Conservation (phyloP, 2,113 vertebrate genomes). For the Eretmochelys imbricata region DNA sequence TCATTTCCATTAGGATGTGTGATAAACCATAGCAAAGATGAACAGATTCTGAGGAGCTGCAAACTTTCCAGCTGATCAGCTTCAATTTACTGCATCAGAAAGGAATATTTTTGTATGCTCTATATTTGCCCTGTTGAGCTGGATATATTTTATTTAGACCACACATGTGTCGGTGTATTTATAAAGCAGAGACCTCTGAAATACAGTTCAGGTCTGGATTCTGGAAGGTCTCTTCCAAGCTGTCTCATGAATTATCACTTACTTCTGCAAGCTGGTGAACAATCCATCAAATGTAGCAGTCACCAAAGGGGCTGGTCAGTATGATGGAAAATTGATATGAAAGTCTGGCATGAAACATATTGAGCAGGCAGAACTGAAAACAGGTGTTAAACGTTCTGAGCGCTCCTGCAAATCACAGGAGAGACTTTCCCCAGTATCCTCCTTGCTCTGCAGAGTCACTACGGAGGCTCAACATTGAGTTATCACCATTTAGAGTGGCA, state of each 20-base stretch:
- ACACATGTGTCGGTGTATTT: constrained; percentile 69
- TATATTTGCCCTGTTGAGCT: not conserved
- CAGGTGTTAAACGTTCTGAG: constrained; percentile 46
- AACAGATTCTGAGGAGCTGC: not conserved
- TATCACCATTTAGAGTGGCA: constrained; percentile 81
- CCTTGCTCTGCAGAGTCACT: constrained; percentile 76
- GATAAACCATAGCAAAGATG: not conserved
- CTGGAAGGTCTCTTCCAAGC: constrained; percentile 7
- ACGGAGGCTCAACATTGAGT: constrained; percentile 77
- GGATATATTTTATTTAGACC: constrained; percentile 72
- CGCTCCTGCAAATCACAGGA: constrained; percentile 49
- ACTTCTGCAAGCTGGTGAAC: constrained; percentile 26
- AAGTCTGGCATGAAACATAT: not conserved
- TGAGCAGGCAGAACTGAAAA: constrained; percentile 34
- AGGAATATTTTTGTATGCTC: constrained; percentile 10
- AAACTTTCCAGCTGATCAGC: constrained; percentile 53
- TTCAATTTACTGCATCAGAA: constrained; percentile 54
- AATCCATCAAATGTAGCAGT: constrained; percentile 17
- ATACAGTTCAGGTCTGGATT: not conserved
- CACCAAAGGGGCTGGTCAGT: not conserved
- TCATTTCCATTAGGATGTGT: constrained; percentile 34
- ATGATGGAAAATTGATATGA: not conserved
- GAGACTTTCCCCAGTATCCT: constrained; percentile 67
- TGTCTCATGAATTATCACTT: constrained; percentile 9
- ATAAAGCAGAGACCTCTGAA: constrained; percentile 63